Percentiles rank a stretch among this genome's conserved stretches.
These are phyloP conservation scores for Stomorhina lunata DNA, from an alignment of 2,888 invertebrate species.

Conservation along the genomic window DNA sequence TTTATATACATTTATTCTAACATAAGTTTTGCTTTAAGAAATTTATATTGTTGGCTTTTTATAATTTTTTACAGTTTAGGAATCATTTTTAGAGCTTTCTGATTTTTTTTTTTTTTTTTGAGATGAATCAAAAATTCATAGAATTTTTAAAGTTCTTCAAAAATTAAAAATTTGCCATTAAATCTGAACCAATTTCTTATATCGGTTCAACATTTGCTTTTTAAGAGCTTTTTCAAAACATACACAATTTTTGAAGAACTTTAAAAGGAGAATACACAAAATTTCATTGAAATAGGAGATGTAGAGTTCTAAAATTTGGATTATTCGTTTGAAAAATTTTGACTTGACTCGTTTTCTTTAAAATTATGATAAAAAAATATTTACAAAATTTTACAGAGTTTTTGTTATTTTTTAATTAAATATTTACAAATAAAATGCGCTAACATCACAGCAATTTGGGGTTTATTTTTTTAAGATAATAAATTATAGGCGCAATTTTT, in stretches of 20 bases:
- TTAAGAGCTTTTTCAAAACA: too few species aligned
- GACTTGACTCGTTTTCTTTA: too few species aligned
- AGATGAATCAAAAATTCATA: too few species aligned
- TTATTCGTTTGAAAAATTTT: neutral
- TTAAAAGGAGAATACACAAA: too few species aligned
- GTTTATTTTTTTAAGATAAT: constrained; percentile 54
- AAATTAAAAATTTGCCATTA: too few species aligned
- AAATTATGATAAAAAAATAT: too few species aligned
- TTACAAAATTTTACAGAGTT: constrained; percentile 48
- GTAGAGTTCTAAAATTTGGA: too few species aligned
- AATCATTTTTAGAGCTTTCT: constrained; percentile 60
- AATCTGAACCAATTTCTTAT: too few species aligned
- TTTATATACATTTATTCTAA: constrained; percentile 32
- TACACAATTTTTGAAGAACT: too few species aligned
- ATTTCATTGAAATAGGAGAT: too few species aligned
- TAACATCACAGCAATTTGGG: constrained; percentile 80
- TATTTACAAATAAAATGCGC: constrained; percentile 79
- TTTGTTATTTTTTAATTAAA: constrained; percentile 34
- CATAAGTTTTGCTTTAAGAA: constrained; percentile 22
- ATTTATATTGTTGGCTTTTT: constrained; percentile 7
- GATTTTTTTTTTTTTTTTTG: constrained; percentile 43
- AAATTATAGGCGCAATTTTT: constrained; percentile 42
- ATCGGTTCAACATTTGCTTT: too few species aligned
- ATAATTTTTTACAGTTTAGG: constrained; percentile 50
- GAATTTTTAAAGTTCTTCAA: too few species aligned